Conservation (phyloP, 2,888 invertebrate genomes). For the Drosophila pseudotalamancana region DNA sequence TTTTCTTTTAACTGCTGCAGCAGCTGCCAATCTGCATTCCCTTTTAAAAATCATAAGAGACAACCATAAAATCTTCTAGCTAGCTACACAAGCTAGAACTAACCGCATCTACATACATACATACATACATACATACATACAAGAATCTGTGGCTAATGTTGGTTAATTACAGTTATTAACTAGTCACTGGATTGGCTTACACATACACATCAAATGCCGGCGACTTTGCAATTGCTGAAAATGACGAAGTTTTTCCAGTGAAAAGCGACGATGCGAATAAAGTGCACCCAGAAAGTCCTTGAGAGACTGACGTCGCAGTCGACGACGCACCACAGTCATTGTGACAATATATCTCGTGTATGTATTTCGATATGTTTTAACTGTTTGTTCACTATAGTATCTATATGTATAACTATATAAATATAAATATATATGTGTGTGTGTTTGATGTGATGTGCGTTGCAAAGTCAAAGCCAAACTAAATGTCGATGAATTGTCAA, state of each 20-base stretch:
- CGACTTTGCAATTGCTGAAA: constrained; percentile 53
- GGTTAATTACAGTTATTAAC: constrained; percentile 10
- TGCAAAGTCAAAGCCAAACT: constrained; percentile 62
- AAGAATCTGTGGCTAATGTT: constrained; percentile 4
- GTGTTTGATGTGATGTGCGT: constrained; percentile 36
- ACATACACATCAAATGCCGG: constrained; percentile 62
- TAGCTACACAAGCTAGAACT: background rate
- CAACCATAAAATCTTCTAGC: background rate
- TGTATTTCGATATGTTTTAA: background rate
- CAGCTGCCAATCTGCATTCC: background rate
- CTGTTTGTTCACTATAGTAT: constrained; percentile 2
- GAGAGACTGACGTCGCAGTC: constrained; percentile 65
- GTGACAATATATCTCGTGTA: constrained; percentile 1
- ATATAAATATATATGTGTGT: constrained; percentile 1
- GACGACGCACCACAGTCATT: constrained; percentile 67
- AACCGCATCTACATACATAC: no score
- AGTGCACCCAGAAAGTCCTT: constrained; percentile 66
- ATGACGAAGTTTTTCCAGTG: constrained; percentile 59
- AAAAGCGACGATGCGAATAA: constrained; percentile 60
- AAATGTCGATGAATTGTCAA: constrained; percentile 32
- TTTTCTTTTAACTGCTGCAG: constrained; percentile 29
- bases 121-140: no score
- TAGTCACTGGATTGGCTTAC: constrained; percentile 47
- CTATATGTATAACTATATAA: background rate
- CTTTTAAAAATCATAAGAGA: constrained; percentile 14